Evolutionary conservation across 2,888 invertebrate genomes (phyloP), one percentile per base, ranked within the genome.

Genomic region (Synanthedon tipuliformis): DNA sequence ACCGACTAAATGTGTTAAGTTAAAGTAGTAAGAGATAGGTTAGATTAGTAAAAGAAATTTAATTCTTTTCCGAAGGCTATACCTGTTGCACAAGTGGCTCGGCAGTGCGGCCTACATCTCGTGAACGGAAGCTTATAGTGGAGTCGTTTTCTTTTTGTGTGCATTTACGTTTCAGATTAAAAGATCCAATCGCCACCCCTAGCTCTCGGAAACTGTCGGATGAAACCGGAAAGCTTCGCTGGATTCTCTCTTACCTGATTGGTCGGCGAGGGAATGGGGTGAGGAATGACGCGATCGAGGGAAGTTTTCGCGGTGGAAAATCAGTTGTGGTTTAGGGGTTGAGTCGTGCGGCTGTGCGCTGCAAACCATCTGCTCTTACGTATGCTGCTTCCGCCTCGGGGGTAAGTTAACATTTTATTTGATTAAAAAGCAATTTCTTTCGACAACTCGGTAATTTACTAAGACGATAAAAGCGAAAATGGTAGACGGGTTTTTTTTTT

Each of bases 141-240:
- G 69, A 60, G 69, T 76, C 75, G 75, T 78, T 78, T 80, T 78
- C 78, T 81, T 86, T 84, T 82, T 83, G 72, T 77, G 76, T 85
- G 86, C 86, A 84, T 86, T 88, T 84, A 77, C 82, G 80, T 84
- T 86, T 78, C 79, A 84, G 84, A 86, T 87, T 87, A 87, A 84
- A 84, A 83, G 81, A 85, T 80, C 85, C 80, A 83, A 84, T 85
- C 78, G 75, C 74, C 83, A 81, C 81, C 80, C 81, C 70, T 64
- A 61, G 60, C 62, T 61, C 61, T 83, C 86, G 84, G 74, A 53
- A 58, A 60, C 59, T 56, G 61, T 76, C 87, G 87, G 71, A 59
- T 58, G 61, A 56, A 61, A 58, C 69, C 86, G 87, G 72, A 59
- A 63, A 61, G 68, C 65, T 71, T 76, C 81, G 80, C 60, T 55